phyloP scores from a whole-genome alignment of 2,797 vertebrate genomes.

The Etheostoma perlongum region DNA sequence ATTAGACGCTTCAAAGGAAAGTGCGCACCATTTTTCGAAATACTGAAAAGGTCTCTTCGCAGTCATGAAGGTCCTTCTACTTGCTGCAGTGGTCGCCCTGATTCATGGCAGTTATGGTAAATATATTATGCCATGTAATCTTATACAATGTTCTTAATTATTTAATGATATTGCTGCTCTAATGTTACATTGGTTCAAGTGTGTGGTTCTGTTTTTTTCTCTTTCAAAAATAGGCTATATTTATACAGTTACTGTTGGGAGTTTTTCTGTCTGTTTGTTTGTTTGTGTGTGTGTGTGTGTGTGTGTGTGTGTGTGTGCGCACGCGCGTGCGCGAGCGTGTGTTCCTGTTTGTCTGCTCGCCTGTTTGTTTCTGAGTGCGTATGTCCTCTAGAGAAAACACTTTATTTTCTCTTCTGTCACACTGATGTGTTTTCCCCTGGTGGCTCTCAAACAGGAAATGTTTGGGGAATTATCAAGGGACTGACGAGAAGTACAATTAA shows the following conservation, averaged over 20 bases:
- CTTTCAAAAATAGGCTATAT: background rate
- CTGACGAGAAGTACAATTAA: constrained; percentile 2
- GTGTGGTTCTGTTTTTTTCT: constrained; percentile 1
- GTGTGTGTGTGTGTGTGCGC: constrained; percentile 8
- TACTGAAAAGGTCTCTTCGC: background rate
- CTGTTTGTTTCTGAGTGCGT: constrained; percentile 29
- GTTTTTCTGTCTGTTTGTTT: constrained; percentile 2
- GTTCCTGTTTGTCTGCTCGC: background rate
- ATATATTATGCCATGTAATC: constrained; percentile 43
- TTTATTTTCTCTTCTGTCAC: constrained; percentile 44
- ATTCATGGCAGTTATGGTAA: constrained; percentile 75
- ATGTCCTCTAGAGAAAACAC: constrained; percentile 39
- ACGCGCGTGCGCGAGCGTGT: background rate
- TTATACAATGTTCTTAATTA: background rate
- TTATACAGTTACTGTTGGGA: constrained; percentile 3
- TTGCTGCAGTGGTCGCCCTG: constrained; percentile 50
- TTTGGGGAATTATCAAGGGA: constrained; percentile 18
- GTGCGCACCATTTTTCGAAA: background rate
- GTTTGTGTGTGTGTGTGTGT: constrained; percentile 10
- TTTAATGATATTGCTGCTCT: constrained; percentile 7
- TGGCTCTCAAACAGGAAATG: constrained; percentile 45
- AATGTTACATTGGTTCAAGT: constrained; percentile 23
- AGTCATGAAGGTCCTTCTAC: constrained; percentile 68
- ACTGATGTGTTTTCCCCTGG: constrained; percentile 40
- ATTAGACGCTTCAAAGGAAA: constrained; percentile 26